Evolutionary conservation across 2,797 vertebrate species (phyloP), one percentile per base, ranked within the genome.

Genomic region (Rhynchonycteris naso): DNA sequence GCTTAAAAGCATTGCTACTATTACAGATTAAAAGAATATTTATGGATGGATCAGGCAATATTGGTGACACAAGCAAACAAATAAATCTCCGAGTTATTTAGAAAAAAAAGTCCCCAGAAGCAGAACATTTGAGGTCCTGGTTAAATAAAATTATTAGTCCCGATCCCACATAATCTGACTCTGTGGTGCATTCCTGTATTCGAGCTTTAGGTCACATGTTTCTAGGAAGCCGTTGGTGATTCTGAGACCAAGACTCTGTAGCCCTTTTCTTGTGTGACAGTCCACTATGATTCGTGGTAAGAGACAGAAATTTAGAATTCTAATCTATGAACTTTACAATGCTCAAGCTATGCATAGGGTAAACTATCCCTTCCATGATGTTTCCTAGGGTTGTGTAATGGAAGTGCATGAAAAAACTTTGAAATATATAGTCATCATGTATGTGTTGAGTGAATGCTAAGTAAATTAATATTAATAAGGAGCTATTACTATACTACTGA

Each of bases 201-300:
- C 79, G 6, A 56, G 22, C 9, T 47, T 58, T 59, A 92, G 26
- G 50, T 8, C 54, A 22, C 66, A 24, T 1, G 15, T n/a, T 72
- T 58, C 61, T 47, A 90, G 71, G n/a, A 87, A 80, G 7, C 19
- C n/a, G 4, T 11, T 56, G 10, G 15, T 83, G n/a, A 22, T 38
- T 81, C 38, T 68, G 30, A 88, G 16, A 26, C 13, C 30, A 71
- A 43, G 8, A 71, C 88, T 85, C 33, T 66, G 2, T 65, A 75
- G 35, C 71, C 4, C 59, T 91, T 22, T 43, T 87, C 59, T 76
- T 58, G 35, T 81, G 1, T 79, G 35, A 76, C 78, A 84, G 35
- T 61, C 83, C 80, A 79, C 71, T 87, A 79, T 78, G 43, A 87
- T 83, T 88, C 71, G 74, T 88, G 76, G 7, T 52, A 91, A 43